Percentiles rank a stretch among this genome's conserved stretches.
Evolutionary conservation across 2,888 invertebrate genomes (phyloP).

Genomic region (Agapostemon virescens): DNA sequence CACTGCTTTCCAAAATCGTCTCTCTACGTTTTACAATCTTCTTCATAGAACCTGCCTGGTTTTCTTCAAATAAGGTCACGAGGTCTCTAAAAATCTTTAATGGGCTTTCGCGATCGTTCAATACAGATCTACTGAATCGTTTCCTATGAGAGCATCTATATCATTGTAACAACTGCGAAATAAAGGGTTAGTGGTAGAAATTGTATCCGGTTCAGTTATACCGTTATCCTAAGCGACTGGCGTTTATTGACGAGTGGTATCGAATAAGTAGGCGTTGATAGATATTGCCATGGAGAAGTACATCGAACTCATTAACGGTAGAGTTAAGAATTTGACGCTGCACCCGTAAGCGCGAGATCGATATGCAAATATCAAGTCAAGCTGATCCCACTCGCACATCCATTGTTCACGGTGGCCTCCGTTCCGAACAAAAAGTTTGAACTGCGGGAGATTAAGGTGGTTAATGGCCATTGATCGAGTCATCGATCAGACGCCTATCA

Average conservation of each 20-base stretch:
- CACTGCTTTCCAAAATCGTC: neutral
- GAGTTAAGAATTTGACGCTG: slow-evolving; percentile 17
- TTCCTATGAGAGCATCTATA: neutral
- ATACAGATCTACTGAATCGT: neutral
- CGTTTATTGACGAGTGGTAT: neutral
- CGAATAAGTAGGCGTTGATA: neutral
- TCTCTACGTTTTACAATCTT: neutral
- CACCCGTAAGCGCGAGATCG: slow-evolving; percentile 4
- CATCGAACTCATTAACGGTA: slow-evolving; percentile 29
- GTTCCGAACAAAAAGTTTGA: slow-evolving; percentile 45
- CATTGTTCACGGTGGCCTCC: slow-evolving; percentile 31
- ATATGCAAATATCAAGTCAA: slow-evolving; percentile 47
- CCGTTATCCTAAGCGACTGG: neutral
- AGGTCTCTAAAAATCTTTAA: too few relatives aligned
- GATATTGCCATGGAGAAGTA: slow-evolving; percentile 16
- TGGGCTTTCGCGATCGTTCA: too few relatives aligned
- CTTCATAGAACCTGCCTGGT: too few relatives aligned
- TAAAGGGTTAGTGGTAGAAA: neutral
- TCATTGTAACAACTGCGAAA: neutral
- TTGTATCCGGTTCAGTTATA: neutral
- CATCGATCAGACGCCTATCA: slow-evolving; percentile 55
- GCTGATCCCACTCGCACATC: slow-evolving; percentile 23
- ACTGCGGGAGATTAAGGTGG: slow-evolving; percentile 36
- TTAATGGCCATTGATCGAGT: slow-evolving; percentile 44
- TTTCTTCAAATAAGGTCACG: neutral